These are phyloP conservation scores for Nansenia antarctica DNA, from an alignment of 2,113 vertebrate species.

Conservation along the genomic window DNA sequence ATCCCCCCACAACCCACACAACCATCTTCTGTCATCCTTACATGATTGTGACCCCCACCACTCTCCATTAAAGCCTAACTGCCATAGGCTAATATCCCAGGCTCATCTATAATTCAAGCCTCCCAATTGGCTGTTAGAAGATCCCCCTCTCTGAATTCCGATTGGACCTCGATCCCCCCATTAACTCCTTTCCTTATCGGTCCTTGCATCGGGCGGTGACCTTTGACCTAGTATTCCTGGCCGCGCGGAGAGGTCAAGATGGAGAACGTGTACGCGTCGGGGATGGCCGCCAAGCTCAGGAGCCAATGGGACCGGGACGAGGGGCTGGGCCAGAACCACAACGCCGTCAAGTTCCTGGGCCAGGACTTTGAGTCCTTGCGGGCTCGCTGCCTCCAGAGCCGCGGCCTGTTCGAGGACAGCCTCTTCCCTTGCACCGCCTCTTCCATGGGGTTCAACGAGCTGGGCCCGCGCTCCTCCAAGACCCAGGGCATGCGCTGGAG, in stretches of 20 bases:
- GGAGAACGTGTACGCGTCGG: slow-evolving; percentile 77
- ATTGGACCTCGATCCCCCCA: slow-evolving; percentile 10
- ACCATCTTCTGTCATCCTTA: no score
- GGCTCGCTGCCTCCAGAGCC: slow-evolving; percentile 55
- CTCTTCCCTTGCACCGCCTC: slow-evolving; percentile 71
- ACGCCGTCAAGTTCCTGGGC: slow-evolving; percentile 83
- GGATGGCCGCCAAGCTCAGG: slow-evolving; percentile 83
- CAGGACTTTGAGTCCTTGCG: slow-evolving; percentile 82
- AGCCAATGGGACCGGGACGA: slow-evolving; percentile 81
- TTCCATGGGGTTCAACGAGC: slow-evolving; percentile 86
- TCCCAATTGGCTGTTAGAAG: slow-evolving; percentile 41
- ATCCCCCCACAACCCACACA: no score
- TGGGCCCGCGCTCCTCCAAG: slow-evolving; percentile 84
- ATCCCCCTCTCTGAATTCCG: slow-evolving; percentile 33
- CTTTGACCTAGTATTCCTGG: background rate
- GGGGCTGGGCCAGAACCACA: slow-evolving; percentile 85
- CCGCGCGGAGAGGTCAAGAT: slow-evolving; percentile 34
- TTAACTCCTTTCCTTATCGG: slow-evolving; percentile 3
- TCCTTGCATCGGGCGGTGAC: background rate
- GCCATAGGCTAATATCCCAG: background rate
- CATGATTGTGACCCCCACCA: no score
- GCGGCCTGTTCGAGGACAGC: slow-evolving; percentile 79
- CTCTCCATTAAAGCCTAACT: no score
- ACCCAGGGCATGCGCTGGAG: slow-evolving; percentile 84
- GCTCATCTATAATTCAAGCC: slow-evolving; percentile 37